Evolutionary conservation across 2,797 vertebrate species (phyloP).

Genomic region (Pantherophis vulpinus): DNA sequence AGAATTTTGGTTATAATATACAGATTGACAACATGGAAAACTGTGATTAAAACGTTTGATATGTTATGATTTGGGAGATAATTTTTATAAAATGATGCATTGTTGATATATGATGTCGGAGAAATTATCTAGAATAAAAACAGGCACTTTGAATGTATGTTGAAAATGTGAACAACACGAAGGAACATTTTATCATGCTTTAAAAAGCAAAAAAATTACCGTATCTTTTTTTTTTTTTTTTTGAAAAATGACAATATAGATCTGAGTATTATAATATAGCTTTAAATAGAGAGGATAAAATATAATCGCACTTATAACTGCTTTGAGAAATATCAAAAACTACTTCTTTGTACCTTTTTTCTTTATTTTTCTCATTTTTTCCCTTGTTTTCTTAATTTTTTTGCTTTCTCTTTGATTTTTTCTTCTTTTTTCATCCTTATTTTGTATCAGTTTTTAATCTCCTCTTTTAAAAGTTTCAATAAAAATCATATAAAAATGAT

Average conservation of each 20-base stretch:
- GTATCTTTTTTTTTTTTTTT: neutral
- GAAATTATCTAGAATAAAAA: neutral
- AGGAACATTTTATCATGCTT: neutral
- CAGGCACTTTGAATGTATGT: neutral
- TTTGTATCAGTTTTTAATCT: neutral
- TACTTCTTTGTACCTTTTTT: neutral
- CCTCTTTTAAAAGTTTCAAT: neutral
- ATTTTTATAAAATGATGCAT: neutral
- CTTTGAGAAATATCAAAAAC: neutral
- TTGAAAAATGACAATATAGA: neutral
- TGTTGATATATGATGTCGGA: neutral
- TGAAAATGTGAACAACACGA: neutral
- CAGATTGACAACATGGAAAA: neutral
- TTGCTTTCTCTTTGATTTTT: neutral
- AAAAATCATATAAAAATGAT: neutral
- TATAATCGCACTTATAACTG: neutral
- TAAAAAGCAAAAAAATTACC: neutral
- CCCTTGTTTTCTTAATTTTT: neutral
- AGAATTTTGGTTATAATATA: neutral
- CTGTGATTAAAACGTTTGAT: neutral
- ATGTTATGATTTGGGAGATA: neutral
- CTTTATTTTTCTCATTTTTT: neutral
- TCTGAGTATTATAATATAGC: neutral
- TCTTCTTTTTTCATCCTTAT: neutral
- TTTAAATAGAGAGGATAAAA: neutral